Conservation (phyloP, 1,140 invertebrate genomes). For the Drosophila trapezifrons region DNA sequence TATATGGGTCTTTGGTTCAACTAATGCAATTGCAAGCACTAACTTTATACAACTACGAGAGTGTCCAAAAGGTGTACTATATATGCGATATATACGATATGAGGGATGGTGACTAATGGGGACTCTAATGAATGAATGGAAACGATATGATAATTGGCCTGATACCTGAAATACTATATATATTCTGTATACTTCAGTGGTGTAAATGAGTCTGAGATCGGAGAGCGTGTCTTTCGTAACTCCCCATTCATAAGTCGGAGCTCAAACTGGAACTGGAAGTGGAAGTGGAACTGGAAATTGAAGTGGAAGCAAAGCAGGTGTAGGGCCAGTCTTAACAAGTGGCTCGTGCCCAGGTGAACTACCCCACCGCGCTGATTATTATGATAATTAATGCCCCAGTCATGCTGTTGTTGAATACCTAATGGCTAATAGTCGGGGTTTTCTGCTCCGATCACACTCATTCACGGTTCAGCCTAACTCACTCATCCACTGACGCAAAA, state of each 20-base stretch:
- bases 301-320: constrained; percentile 47
- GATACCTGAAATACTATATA: constrained; percentile 35
- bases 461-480: constrained; percentile 39
- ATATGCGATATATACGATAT: constrained; percentile 10
- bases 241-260: constrained; percentile 55
- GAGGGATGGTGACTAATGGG: constrained; percentile 52
- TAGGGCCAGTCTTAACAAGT: constrained; percentile 67
- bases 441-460: constrained; percentile 45
- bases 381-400: constrained; percentile 73
- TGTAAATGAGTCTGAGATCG: constrained; percentile 42
- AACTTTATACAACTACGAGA: constrained; percentile 14
- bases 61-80: constrained; percentile 10
- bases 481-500: constrained; percentile 42
- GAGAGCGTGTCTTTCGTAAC: constrained; percentile 45
- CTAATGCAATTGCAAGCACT: constrained; percentile 45
- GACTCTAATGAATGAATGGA: constrained; percentile 51
- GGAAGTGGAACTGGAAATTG: constrained; percentile 4
- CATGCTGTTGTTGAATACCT: constrained; percentile 38
- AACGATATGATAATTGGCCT: constrained; percentile 59
- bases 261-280: constrained; percentile 15
- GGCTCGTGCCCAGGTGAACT: constrained; percentile 79
- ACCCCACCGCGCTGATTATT: constrained; percentile 67
- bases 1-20: no score
- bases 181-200: constrained; percentile 7
- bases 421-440: constrained; percentile 33